phyloP scores from a whole-genome alignment of 1,140 invertebrate genomes.

The Ganaspis sp. region DNA sequence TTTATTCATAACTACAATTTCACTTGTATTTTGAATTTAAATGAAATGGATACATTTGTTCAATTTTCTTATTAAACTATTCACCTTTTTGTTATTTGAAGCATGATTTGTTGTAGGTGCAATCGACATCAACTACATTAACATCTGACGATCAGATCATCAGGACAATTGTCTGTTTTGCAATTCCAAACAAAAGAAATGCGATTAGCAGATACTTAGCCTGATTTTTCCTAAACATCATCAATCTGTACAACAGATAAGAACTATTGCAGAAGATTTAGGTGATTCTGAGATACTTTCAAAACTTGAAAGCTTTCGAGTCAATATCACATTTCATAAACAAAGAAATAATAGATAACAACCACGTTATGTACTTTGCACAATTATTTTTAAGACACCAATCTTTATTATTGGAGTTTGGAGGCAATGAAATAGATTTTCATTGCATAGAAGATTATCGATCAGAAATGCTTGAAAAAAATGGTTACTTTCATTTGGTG shows the following conservation, averaged over 20 bases:
- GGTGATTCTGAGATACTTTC: conserved; percentile 33
- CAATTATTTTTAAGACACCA: conserved; percentile 55
- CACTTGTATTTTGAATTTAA: too few relatives aligned
- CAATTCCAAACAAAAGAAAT: too few relatives aligned
- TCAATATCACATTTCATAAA: conserved; percentile 42
- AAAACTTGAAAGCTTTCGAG: conserved; percentile 36
- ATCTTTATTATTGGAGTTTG: conserved; percentile 53
- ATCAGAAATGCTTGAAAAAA: conserved; percentile 61
- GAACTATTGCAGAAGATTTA: conserved; percentile 33
- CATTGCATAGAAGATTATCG: conserved; percentile 58
- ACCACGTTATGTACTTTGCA: conserved; percentile 49
- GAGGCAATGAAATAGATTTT: conserved; percentile 44
- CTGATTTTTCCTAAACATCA: too few relatives aligned
- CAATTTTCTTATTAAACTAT: too few relatives aligned
- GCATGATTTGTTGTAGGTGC: too few relatives aligned
- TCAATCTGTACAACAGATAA: conserved; percentile 12
- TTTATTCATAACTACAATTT: too few relatives aligned
- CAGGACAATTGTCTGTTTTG: too few relatives aligned
- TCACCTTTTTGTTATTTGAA: too few relatives aligned
- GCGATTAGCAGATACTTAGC: too few relatives aligned
- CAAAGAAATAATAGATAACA: conserved; percentile 52
- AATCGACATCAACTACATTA: too few relatives aligned
- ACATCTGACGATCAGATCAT: too few relatives aligned
- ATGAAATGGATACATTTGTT: too few relatives aligned
- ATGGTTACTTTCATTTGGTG: conserved; percentile 57